Evolutionary conservation across 2,888 invertebrate species (phyloP).

Genomic region (Lasiommata megera): DNA sequence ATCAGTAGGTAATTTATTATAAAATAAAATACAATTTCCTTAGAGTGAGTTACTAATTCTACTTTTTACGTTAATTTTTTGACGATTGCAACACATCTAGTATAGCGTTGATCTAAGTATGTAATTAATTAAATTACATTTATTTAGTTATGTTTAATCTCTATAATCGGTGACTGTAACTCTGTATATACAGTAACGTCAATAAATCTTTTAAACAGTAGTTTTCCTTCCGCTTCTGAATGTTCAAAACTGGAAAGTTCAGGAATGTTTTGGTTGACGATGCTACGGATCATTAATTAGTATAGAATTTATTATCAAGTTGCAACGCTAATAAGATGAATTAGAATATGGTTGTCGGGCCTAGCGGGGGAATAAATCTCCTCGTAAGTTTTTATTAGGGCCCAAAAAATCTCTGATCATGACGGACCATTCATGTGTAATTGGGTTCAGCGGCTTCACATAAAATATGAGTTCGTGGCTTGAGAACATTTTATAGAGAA

Average conservation of each 20-base stretch:
- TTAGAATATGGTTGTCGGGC: conserved; percentile 53
- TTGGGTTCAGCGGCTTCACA: conserved; percentile 72
- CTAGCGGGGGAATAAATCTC: conserved; percentile 67
- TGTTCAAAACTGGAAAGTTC: conserved; percentile 14
- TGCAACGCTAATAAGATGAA: conserved; percentile 57
- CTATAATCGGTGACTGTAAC: background rate
- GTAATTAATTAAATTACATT: no score
- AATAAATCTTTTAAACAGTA: conserved; percentile 15
- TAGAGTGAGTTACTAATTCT: no score
- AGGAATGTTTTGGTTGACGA: conserved; percentile 27
- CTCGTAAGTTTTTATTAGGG: conserved; percentile 63
- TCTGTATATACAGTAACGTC: background rate
- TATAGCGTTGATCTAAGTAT: no score
- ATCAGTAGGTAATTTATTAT: no score
- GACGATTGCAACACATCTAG: no score
- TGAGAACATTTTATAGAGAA: conserved; percentile 71
- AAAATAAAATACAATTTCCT: no score
- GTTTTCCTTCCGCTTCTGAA: conserved; percentile 11
- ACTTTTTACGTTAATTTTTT: no score
- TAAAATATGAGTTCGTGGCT: conserved; percentile 73
- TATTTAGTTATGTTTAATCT: background rate
- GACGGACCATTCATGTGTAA: conserved; percentile 77
- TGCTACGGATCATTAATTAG: conserved; percentile 40
- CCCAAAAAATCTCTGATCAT: conserved; percentile 73
- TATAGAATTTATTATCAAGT: conserved; percentile 55